A percentile compares a stretch with the other conserved stretches of the same genome.
phyloP scores from a whole-genome alignment of 2,797 vertebrate species.

The Allobates femoralis region DNA sequence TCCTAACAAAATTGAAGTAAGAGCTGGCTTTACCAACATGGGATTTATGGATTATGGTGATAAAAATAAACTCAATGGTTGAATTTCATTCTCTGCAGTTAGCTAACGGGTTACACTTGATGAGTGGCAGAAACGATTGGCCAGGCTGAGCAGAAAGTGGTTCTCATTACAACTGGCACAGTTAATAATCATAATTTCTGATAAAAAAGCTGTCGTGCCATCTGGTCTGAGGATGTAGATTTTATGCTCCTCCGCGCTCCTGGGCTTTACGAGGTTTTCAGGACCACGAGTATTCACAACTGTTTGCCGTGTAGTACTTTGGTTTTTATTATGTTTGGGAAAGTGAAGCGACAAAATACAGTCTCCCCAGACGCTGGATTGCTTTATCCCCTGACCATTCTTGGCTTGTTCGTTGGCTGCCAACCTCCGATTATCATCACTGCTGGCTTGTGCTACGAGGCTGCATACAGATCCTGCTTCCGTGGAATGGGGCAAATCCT shows the following conservation, averaged over 20 bases:
- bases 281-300: constrained; percentile 33
- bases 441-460: not conserved
- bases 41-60: not conserved
- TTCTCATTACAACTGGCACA: constrained; percentile 33
- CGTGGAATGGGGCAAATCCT: constrained; percentile 19
- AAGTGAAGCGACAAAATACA: constrained; percentile 34
- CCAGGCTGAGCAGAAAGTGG: constrained; percentile 2
- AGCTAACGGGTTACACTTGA: constrained; percentile 25
- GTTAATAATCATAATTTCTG: constrained; percentile 49
- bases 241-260: constrained; percentile 24
- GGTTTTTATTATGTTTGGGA: constrained; percentile 34
- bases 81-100: not conserved
- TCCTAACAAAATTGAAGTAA: too few species aligned
- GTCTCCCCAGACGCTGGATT: constrained; percentile 19
- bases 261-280: constrained; percentile 38
- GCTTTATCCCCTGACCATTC: constrained; percentile 9
- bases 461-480: too few species aligned
- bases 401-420: constrained; percentile 11
- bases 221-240: constrained; percentile 35
- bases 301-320: constrained; percentile 16
- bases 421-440: constrained; percentile 33
- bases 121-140: not conserved
- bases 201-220: constrained; percentile 44
- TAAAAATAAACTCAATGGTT: not conserved
- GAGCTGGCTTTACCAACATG: not conserved